phyloP scores from a whole-genome alignment of 2,113 vertebrate species.

The Campylorhamphus procurvoides region DNA sequence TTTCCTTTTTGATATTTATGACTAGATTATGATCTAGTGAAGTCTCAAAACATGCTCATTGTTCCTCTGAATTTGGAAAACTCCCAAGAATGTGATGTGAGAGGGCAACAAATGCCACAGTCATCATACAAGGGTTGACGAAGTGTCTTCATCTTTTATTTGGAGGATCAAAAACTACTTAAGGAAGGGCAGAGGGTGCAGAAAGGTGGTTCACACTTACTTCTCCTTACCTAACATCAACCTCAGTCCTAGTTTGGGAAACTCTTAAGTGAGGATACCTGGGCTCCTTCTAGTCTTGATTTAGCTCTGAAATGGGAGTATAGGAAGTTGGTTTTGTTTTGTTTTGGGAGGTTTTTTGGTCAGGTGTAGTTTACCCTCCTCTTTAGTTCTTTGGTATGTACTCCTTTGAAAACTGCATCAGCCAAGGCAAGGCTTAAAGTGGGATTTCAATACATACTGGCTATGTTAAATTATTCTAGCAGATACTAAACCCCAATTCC shows the following conservation, averaged over 20 bases:
- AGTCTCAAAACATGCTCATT: neutral
- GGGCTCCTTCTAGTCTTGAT: neutral
- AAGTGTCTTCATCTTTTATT: neutral
- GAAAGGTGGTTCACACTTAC: neutral
- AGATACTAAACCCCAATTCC: neutral
- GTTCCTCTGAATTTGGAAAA: slow-evolving; percentile 8
- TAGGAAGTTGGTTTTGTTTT: neutral
- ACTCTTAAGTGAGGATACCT: neutral
- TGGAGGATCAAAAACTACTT: neutral
- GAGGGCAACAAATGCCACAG: neutral
- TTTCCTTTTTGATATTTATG: slow-evolving; percentile 41
- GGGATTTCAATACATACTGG: neutral
- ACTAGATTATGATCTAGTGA: slow-evolving; percentile 30
- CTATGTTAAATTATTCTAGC: neutral
- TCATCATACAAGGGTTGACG: neutral
- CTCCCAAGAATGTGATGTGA: neutral
- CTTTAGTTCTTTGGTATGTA: neutral
- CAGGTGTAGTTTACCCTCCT: neutral
- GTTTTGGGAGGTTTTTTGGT: neutral
- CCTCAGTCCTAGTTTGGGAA: neutral
- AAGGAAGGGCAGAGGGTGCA: neutral
- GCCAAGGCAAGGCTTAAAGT: neutral
- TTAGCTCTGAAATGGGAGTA: neutral
- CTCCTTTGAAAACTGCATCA: neutral
- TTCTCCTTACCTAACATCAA: neutral